These are phyloP conservation scores for Palaemon carinicauda DNA, from an alignment of 1,140 invertebrate species.

Conservation along the genomic window DNA sequence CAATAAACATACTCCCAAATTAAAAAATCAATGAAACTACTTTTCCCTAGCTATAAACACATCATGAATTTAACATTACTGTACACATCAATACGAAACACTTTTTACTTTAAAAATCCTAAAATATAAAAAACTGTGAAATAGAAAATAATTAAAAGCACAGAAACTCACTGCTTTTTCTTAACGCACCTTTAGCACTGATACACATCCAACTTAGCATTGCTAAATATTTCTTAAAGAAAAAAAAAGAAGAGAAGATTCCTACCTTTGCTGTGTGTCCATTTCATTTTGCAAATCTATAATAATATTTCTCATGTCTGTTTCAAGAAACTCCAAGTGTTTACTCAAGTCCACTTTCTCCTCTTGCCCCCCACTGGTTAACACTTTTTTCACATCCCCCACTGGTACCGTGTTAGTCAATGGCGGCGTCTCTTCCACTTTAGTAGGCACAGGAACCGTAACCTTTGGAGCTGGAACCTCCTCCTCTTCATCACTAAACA, in stretches of 20 bases:
- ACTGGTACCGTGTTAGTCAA: not conserved
- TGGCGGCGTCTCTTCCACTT: constrained; percentile 42
- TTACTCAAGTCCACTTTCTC: constrained; percentile 53
- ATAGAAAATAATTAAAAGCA: not conserved
- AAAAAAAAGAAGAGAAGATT: not conserved
- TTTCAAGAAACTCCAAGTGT: constrained; percentile 57
- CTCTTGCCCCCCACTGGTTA: constrained; percentile 49
- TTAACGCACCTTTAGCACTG: too few relatives aligned
- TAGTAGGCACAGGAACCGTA: not conserved
- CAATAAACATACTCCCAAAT: too few relatives aligned
- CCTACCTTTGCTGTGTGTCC: constrained; percentile 55
- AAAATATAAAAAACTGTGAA: not conserved
- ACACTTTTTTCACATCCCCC: constrained; percentile 30
- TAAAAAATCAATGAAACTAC: too few relatives aligned
- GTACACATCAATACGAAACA: too few relatives aligned
- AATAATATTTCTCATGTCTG: constrained; percentile 52
- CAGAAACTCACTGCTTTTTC: not conserved
- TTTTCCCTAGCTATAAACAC: too few relatives aligned
- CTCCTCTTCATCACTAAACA: constrained; percentile 79
- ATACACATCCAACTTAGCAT: not conserved
- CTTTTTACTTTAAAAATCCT: too few relatives aligned
- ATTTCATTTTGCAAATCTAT: constrained; percentile 54
- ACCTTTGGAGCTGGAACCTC: constrained; percentile 65
- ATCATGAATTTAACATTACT: too few relatives aligned
- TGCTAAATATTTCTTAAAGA: not conserved